A percentile compares a stretch with the other conserved stretches of the same genome.
Conservation (phyloP, 1,140 invertebrate genomes). For the Popillia japonica region DNA sequence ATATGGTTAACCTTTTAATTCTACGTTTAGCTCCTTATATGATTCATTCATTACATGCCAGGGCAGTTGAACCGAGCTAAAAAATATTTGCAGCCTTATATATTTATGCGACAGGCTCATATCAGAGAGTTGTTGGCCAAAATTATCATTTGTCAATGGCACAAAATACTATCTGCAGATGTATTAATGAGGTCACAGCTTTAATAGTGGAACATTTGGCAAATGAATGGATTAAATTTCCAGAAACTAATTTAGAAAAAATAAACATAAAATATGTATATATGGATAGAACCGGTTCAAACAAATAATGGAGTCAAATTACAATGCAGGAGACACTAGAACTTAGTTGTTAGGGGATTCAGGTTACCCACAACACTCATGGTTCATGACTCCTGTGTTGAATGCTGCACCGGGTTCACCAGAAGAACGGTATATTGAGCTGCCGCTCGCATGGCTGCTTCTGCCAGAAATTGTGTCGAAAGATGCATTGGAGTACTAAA, state of each 20-base stretch:
- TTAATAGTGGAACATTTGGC: conserved; percentile 23
- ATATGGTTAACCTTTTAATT: no score
- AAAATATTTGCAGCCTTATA: conserved; percentile 19
- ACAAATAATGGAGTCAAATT: neutral
- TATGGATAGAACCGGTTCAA: neutral
- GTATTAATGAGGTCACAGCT: neutral
- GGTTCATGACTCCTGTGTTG: conserved; percentile 46
- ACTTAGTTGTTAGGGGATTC: conserved; percentile 48
- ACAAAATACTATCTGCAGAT: neutral
- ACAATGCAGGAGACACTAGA: neutral
- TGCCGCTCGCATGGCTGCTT: no score
- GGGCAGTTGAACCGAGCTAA: neutral
- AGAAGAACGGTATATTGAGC: conserved; percentile 43
- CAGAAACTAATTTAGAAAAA: conserved; percentile 20
- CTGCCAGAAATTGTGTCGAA: conserved; percentile 45
- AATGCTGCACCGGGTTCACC: conserved; percentile 40
- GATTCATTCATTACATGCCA: no score
- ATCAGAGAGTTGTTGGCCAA: conserved; percentile 7
- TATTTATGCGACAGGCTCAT: conserved; percentile 15
- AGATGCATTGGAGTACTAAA: conserved; percentile 41
- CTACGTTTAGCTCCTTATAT: no score
- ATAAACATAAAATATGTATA: neutral
- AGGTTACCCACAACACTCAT: conserved; percentile 47
- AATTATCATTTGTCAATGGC: neutral
- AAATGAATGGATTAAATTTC: conserved; percentile 22